These are phyloP conservation scores for Pleuronectes platessa DNA, from an alignment of 2,113 vertebrate species.

Conservation along the genomic window DNA sequence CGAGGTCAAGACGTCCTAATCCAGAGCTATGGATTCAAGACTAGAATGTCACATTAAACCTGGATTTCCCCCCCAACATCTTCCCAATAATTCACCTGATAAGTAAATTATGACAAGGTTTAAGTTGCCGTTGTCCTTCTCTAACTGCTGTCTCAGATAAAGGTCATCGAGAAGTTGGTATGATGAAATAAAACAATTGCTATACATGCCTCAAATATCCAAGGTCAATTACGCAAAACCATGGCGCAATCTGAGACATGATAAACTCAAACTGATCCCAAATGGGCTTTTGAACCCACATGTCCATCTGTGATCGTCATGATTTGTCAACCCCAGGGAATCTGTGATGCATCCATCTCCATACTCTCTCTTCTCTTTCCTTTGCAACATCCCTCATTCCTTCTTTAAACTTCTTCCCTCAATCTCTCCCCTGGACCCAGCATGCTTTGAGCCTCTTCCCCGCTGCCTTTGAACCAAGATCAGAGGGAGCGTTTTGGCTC, in stretches of 20 bases:
- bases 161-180: neutral
- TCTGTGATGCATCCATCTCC: slow-evolving; percentile 67
- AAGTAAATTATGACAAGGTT: neutral
- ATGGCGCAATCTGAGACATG: slow-evolving; percentile 17
- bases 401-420: slow-evolving; percentile 52
- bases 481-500: slow-evolving; percentile 80
- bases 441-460: slow-evolving; percentile 82
- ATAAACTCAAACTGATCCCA: slow-evolving; percentile 30
- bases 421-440: slow-evolving; percentile 62
- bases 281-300: slow-evolving; percentile 46
- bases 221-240: neutral
- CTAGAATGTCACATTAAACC: neutral
- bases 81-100: neutral
- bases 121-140: neutral
- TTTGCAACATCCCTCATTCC: slow-evolving; percentile 50
- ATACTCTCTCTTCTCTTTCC: slow-evolving; percentile 27
- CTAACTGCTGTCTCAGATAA: neutral
- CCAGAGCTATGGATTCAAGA: neutral
- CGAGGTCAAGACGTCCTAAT: neutral
- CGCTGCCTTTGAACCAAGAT: slow-evolving; percentile 85
- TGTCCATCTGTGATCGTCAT: slow-evolving; percentile 72
- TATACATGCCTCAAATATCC: neutral
- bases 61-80: neutral
- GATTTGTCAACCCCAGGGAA: slow-evolving; percentile 79
- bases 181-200: neutral